Base-by-base conservation (phyloP, 2,113 vertebrate species). In the Micronisus gabar region DNA sequence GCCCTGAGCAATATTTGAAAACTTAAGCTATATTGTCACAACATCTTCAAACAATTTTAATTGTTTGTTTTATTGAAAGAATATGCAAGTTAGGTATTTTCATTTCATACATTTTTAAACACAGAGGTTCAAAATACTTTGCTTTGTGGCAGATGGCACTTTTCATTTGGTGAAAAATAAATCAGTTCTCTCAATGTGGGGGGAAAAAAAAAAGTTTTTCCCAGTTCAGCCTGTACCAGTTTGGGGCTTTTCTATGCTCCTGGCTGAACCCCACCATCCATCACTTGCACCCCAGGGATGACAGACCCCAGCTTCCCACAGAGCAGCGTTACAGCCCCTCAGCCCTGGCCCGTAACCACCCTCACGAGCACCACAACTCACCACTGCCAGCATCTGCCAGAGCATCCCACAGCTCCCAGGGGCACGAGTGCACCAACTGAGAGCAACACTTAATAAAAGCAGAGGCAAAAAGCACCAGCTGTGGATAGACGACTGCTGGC, bases 221-320 rank as follows among this genome's bases (percentile, higher is more conserved):
- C 25, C 36, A 43, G 43, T 7, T 41, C 40, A 11, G 58, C 50
- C n/a, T 48, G 27, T 12, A 5, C 15, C 5, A 25, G 12, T 36
- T 22, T 18, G 29, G 32, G 25, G 41, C 25, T 40, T 67, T 45
- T n/a, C 71, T 62, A 2, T 34, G 59, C 53, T 48, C 23, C n/a
- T 18, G 40, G 23, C 29, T 63, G 63, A 74, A 45, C 40, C 6
- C 36, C 32, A 17, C 15, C 6, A 7, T 1, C 53, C 29, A 5
- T 1, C 1, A 2, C 23, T 10, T 7, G 23, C 22, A 18, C 26
- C 29, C 18, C 50, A 21, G 73, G 38, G 15, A 29, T 1, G 5
- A 19, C 22, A 65, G 58, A 41, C 4, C 26, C 55, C 30, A 6
- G 12, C 5, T 18, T n/a, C 38, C 29, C 15, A 9, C 63, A 43